Base-by-base conservation (phyloP, 2,888 invertebrate genomes). In the Smittia sp. region DNA sequence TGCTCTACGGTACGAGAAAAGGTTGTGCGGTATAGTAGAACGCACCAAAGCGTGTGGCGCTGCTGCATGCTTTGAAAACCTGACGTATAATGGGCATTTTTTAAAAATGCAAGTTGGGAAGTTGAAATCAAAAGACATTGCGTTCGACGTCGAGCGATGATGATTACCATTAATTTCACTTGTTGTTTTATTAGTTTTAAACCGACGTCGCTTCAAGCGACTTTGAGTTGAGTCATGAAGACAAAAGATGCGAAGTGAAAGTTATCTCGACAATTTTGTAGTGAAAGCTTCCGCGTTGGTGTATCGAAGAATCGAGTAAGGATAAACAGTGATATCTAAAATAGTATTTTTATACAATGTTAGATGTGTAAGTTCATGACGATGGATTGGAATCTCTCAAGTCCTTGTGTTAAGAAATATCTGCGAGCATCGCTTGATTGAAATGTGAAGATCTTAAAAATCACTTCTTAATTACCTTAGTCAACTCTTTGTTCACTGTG, bases 1-100 rank as follows among this genome's bases (percentile, higher is more conserved):
- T 91, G 77, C 86, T 95, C 76, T 95, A 91, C 80, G 94, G 94
- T 76, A 87, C 86, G 76, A 87, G 88, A 79, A 89, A 88, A 79
- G 92, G 92, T 76, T 93, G 94, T 83, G 89, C 89, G 77, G 89
- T 94, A 85, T 93, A 86, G 86, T 85, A 75, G 73, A 66, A 62
- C 72, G 72, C 15, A 38, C 20, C 9, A 11, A 62, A 62, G 62
- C 72, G 62, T 72, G 72, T 38, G 62, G 22, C 11, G 1, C 3
- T 27, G 2, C 32, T 72, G 24, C 72, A 62, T 72, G 72, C 62
- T 72, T 62, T 52, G n/a, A 72, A 72, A 54, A 25, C 46, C 13
- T 69, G 69, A 69, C 69, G 20, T 25, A 24, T 54, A 32, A 3
- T 68, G 9, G 52, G 27, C 6, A 54, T 69, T n/a, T 69, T 69